Percentiles rank a stretch among this genome's conserved stretches.
These are phyloP conservation scores for Kryphioiulus occultus DNA, from an alignment of 2,888 invertebrate species.

Conservation along the genomic window DNA sequence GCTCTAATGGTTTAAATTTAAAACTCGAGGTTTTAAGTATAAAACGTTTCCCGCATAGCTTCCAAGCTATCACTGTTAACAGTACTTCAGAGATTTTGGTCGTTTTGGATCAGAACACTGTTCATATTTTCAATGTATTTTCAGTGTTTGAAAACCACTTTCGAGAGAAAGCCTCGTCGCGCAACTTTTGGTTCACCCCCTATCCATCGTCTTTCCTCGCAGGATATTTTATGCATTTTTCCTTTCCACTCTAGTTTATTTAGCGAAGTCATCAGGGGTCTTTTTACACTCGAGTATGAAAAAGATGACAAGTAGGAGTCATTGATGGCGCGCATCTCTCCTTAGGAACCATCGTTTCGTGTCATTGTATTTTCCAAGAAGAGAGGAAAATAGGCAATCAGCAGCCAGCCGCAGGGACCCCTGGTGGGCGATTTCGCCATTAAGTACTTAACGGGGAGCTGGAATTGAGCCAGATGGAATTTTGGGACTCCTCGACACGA, in stretches of 20 bases:
- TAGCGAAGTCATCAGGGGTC: not conserved
- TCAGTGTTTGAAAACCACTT: too few species aligned
- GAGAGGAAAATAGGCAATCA: constrained; percentile 25
- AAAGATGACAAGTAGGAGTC: constrained; percentile 25
- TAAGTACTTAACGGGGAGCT: constrained; percentile 12
- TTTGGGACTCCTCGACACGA: not conserved
- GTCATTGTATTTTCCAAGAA: constrained; percentile 24
- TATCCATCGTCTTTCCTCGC: not conserved
- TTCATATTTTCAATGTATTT: too few species aligned
- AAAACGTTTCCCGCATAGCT: too few species aligned
- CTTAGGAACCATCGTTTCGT: not conserved
- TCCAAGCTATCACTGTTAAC: too few species aligned
- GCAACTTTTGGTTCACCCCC: not conserved
- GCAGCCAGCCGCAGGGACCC: constrained; percentile 1
- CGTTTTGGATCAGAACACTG: too few species aligned
- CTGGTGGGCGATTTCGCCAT: constrained; percentile 31
- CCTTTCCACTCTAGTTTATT: constrained; percentile 20
- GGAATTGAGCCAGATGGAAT: constrained; percentile 24
- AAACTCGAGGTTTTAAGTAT: too few species aligned
- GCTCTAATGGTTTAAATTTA: too few species aligned
- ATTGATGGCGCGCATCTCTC: constrained; percentile 15
- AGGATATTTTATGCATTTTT: constrained; percentile 20
- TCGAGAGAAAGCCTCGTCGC: too few species aligned
- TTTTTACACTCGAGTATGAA: constrained; percentile 19
- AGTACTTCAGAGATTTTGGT: too few species aligned